phyloP scores from a whole-genome alignment of 2,888 invertebrate genomes.

The Drosophila prostipennis region DNA sequence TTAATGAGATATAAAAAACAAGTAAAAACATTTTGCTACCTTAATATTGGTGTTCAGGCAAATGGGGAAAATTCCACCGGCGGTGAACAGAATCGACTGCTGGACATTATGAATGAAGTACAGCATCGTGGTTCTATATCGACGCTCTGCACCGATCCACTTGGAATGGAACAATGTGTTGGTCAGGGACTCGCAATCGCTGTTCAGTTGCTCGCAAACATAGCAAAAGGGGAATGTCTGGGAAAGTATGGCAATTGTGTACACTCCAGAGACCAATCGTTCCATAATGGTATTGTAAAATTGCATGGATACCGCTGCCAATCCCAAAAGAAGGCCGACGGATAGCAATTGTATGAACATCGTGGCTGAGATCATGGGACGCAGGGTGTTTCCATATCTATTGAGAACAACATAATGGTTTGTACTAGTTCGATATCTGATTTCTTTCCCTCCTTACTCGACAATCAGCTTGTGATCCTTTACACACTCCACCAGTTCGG shows the following conservation, averaged over 20 bases:
- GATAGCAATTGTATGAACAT: constrained; percentile 59
- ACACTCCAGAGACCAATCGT: constrained; percentile 13
- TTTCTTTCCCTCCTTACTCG: constrained; percentile 3
- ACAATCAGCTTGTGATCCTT: constrained; percentile 34
- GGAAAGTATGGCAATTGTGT: constrained; percentile 24
- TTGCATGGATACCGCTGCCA: constrained; percentile 45
- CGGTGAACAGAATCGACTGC: constrained; percentile 55
- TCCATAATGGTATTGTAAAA: constrained; percentile 37
- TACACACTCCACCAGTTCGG: constrained; percentile 43
- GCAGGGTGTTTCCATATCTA: constrained; percentile 31
- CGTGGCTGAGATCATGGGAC: constrained; percentile 35
- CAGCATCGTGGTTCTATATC: constrained; percentile 49
- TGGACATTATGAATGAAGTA: constrained; percentile 65
- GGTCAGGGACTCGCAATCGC: constrained; percentile 50
- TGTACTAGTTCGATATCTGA: background rate
- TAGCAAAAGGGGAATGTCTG: constrained; percentile 70
- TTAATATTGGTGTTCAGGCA: constrained; percentile 63
- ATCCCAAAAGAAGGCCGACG: constrained; percentile 54
- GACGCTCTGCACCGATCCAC: constrained; percentile 53
- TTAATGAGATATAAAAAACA: background rate
- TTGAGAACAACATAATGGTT: background rate
- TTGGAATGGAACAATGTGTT: constrained; percentile 60
- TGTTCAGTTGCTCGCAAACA: constrained; percentile 49
- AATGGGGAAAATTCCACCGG: constrained; percentile 64
- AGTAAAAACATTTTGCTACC: constrained; percentile 29